These are phyloP conservation scores for Tetropium fuscum DNA, from an alignment of 2,888 invertebrate genomes.

Conservation along the genomic window DNA sequence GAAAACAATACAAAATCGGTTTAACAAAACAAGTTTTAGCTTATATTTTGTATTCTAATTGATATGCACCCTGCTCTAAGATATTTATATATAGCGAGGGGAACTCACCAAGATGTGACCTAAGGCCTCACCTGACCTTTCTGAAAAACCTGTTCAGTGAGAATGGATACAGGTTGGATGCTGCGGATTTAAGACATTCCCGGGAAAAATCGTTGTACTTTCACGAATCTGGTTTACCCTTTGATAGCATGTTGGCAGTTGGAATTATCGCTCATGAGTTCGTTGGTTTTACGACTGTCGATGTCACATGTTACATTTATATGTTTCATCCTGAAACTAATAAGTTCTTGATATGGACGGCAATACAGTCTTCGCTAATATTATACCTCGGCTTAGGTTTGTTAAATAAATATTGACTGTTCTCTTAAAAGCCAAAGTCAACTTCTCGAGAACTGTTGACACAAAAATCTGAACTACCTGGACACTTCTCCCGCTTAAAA, in stretches of 20 bases:
- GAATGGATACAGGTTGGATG: constrained; percentile 27
- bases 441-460: background rate
- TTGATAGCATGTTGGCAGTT: background rate
- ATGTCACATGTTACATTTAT: too few species aligned
- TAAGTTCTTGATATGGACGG: too few species aligned
- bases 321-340: too few species aligned
- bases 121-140: constrained; percentile 40
- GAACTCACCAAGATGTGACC: constrained; percentile 35
- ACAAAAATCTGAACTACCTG: constrained; percentile 7
- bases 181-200: constrained; percentile 9
- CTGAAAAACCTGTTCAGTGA: constrained; percentile 29
- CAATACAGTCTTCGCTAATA: too few species aligned
- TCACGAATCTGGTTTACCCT: background rate
- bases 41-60: too few species aligned
- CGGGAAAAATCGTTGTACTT: constrained; percentile 15
- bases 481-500: background rate
- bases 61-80: constrained; percentile 38
- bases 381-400: too few species aligned
- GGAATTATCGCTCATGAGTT: background rate
- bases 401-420: background rate
- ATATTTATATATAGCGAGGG: constrained; percentile 20
- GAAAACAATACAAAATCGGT: too few species aligned
- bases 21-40: background rate
- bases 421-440: background rate
- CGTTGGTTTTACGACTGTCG: too few species aligned